Evolutionary conservation across 2,113 vertebrate species (phyloP), one percentile per base, ranked within the genome.

Genomic region (Dipodomys ordii): DNA sequence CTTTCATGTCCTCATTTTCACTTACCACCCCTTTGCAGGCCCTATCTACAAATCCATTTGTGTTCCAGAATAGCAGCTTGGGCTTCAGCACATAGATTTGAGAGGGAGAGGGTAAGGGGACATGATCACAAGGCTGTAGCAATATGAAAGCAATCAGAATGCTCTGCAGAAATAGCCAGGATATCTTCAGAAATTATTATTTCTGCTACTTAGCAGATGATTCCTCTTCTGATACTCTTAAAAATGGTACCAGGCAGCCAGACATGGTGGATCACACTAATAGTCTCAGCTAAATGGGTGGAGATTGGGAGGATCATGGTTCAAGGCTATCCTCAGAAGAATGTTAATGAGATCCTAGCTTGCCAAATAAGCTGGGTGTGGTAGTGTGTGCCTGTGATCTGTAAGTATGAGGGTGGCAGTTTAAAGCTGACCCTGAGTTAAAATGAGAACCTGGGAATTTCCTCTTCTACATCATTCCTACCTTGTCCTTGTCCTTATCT

Each of bases 41-140:
- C 67, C 8, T 20, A 1, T 22, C 49, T 57, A 25, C 25, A 74
- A 32, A n/a, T 19, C 3, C 0, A 11, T 77, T 76, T 49, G 10
- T 20, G 27, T 25, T 67, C n/a, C 12, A 5, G 2, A 7, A 68
- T 23, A 1, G 60, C 27, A 1, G 30, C 16, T 20, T n/a, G 30
- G 30, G 0, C 62, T n/a, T 83, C 44, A 3, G 9, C 44, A 6
- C 9, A 0, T 0, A 9, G 3, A 20, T 67, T n/a, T 32, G 72
- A 32, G 2, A 23, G 19, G 25, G 39, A 39, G 7, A 69, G 8
- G 44, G 16, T 22, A 13, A 20, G 35, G 20, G 35, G 10, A 77
- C 71, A 6, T 9, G 49, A 62, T 22, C 10, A 1, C 60, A 78
- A 79, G 10, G 25, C 64, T 3, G 0, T 1, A 39, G 23, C 6